Evolutionary conservation across 2,113 vertebrate genomes (phyloP).

Genomic region (Romanogobio albipinnatus): DNA sequence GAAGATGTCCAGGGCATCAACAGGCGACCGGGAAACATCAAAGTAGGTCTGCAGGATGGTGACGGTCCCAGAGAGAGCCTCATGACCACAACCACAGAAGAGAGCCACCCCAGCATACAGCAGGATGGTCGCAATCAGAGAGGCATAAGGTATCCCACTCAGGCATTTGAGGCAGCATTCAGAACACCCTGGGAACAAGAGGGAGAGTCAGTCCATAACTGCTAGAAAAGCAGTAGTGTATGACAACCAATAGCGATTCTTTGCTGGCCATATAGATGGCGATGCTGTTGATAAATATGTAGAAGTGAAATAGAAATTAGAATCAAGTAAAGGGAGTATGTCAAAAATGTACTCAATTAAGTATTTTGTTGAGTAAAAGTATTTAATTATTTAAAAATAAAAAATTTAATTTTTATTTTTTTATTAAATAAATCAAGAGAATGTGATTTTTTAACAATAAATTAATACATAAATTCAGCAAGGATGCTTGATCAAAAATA

Average conservation of each 20-base stretch:
- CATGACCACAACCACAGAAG: constrained; percentile 97
- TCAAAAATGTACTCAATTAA: not conserved
- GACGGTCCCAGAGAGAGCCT: constrained; percentile 93
- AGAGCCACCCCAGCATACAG: constrained; percentile 95
- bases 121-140: constrained; percentile 94
- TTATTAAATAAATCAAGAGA: no score
- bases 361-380: not conserved
- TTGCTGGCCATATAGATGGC: not conserved
- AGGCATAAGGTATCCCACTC: constrained; percentile 95
- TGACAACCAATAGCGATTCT: not conserved
- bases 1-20: constrained; percentile 84
- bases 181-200: constrained; percentile 84
- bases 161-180: constrained; percentile 98
- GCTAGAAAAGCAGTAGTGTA: not conserved
- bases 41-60: constrained; percentile 97
- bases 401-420: no score
- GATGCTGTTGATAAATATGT: not conserved
- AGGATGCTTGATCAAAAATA: not conserved
- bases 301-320: not conserved
- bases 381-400: not conserved
- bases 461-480: not conserved
- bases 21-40: constrained; percentile 82
- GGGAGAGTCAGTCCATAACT: constrained; percentile 28
- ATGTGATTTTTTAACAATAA: no score
- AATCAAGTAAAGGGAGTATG: not conserved